phyloP scores from a whole-genome alignment of 2,113 vertebrate genomes.

The Oncorhynchus tshawytscha region DNA sequence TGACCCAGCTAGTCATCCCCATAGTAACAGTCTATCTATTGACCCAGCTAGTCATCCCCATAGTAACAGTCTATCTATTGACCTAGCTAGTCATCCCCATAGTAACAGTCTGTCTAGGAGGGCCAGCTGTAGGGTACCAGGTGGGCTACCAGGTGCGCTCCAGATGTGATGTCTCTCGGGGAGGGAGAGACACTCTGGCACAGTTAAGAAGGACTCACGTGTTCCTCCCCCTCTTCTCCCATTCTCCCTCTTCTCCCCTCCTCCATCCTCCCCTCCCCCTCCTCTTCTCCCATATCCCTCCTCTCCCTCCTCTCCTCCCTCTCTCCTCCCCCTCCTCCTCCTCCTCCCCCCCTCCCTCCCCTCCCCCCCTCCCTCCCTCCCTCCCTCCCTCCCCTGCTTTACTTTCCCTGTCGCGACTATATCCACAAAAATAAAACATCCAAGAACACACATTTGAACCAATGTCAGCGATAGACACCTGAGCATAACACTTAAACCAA shows the following conservation, averaged over 20 bases:
- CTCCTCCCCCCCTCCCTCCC: fast-evolving
- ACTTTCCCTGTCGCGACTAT: neutral
- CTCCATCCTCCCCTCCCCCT: neutral
- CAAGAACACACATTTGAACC: neutral
- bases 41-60: too few species aligned
- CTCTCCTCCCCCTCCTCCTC: too few species aligned
- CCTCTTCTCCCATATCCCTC: neutral
- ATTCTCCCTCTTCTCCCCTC: neutral
- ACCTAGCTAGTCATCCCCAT: too few species aligned
- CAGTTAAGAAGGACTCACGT: slow-evolving; percentile 41
- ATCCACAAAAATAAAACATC: slow-evolving; percentile 6
- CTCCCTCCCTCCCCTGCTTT: neutral
- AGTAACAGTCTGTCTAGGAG: neutral
- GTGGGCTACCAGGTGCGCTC: too few species aligned
- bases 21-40: too few species aligned
- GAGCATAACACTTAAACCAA: slow-evolving; percentile 50
- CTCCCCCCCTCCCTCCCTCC: too few species aligned
- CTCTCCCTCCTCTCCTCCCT: neutral
- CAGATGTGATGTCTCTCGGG: too few species aligned
- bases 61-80: too few species aligned
- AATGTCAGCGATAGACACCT: slow-evolving; percentile 21
- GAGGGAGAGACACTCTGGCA: too few species aligned
- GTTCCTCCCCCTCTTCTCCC: slow-evolving; percentile 18
- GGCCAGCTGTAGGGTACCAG: slow-evolving; percentile 56
- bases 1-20: too few species aligned